Evolutionary conservation across 1,140 invertebrate genomes (phyloP), one percentile per base, ranked within the genome.

Genomic region (Yoshiicerus persimilis): DNA sequence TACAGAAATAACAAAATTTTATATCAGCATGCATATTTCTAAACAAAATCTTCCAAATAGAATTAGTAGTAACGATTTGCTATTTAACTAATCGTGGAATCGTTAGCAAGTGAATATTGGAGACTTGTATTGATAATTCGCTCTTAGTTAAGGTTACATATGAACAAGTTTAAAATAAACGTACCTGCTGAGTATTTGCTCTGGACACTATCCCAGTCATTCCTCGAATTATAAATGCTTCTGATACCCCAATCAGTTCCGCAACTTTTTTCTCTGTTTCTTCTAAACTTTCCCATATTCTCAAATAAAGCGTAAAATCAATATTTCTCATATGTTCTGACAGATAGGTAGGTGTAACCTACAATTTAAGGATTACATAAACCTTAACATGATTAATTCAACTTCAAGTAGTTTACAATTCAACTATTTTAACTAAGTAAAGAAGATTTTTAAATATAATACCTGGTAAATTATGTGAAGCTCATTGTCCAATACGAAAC

Each of bases 401-500:
- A n/a, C n/a, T n/a, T n/a, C n/a, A n/a, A n/a, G n/a, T n/a, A n/a
- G n/a, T n/a, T n/a, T n/a, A n/a, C n/a, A n/a, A n/a, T n/a, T n/a
- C n/a, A n/a, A n/a, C 1, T 27, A 27, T 75, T 39, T 39, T n/a
- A 64, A n/a, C n/a, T n/a, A n/a, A n/a, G n/a, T n/a, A n/a, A n/a
- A n/a, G 11, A 47, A 2, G 30, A 30, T 23, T 3, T 8, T 38
- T 8, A n/a, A 87, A 10, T 64, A 36, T 16, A 9, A 9, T 90
- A 98, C 97, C 91, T 98, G 93, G 93, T 99, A 99, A 77, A 99
- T 95, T 39, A 99, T 94, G 93, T 99, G 99, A 0, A 99, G 93
- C 92, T 99, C 98, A 90, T 96, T 97, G 91, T 99, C 97, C 11
- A 99, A 93, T 0, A 98, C 97, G 92, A 99, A 96, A 91, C 96